Conservation (phyloP, 2,888 invertebrate genomes). For the Scaptodrosophila latifasciaeformis region DNA sequence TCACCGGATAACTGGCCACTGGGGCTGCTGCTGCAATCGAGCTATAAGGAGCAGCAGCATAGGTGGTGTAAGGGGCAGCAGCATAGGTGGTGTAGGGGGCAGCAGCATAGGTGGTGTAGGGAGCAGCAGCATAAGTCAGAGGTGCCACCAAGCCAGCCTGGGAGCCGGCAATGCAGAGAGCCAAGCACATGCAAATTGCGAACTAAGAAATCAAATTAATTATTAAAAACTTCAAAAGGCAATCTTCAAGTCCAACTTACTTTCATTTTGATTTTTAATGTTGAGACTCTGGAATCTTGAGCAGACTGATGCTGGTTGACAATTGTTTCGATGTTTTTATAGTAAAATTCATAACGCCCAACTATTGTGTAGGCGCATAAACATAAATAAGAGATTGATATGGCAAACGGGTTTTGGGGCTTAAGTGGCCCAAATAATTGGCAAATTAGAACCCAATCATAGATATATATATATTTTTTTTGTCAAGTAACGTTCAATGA, state of each 20-base stretch:
- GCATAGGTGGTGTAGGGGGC: slow-evolving; percentile 44
- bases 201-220: background rate
- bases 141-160: slow-evolving; percentile 57
- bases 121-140: slow-evolving; percentile 33
- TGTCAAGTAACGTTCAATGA: slow-evolving; percentile 53
- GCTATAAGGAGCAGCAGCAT: slow-evolving; percentile 12
- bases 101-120: slow-evolving; percentile 32
- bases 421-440: slow-evolving; percentile 36
- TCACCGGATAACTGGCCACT: too few relatives aligned
- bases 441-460: slow-evolving; percentile 49
- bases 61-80: slow-evolving; percentile 41
- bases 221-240: slow-evolving; percentile 9
- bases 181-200: slow-evolving; percentile 68
- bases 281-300: slow-evolving; percentile 30
- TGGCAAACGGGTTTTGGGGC: slow-evolving; percentile 50
- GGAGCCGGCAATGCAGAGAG: slow-evolving; percentile 64
- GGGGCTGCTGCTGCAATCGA: too few relatives aligned
- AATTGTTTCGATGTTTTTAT: slow-evolving; percentile 38
- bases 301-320: slow-evolving; percentile 51
- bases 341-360: slow-evolving; percentile 12
- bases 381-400: background rate
- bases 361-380: slow-evolving; percentile 5
- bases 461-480: slow-evolving; percentile 31
- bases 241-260: slow-evolving; percentile 28
- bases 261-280: slow-evolving; percentile 46